Evolutionary conservation across 2,888 invertebrate genomes (phyloP), one percentile per base, ranked within the genome.

Genomic region (Pollenia amentaria): DNA sequence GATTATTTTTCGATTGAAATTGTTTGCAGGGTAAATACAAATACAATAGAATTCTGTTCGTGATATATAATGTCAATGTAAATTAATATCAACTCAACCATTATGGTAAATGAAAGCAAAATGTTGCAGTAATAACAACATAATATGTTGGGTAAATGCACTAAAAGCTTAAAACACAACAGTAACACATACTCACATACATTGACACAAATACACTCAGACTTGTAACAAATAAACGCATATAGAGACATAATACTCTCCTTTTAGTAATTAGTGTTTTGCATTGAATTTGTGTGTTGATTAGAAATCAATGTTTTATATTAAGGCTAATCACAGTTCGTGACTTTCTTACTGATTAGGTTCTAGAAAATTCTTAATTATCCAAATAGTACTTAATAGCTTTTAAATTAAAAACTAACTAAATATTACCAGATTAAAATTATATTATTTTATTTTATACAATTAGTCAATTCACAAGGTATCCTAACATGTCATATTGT

Each of bases 71-170:
- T 69, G 67, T 21, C 60, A 75, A 60, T 81, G 60, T 65, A 60
- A 67, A 51, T 40, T 75, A 57, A 67, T 67, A 81, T 44, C 57
- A 80, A 55, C 46, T 55, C 29, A 55, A 60, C 60, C 18, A 76
- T 76, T 69, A 76, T 76, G 75, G 53, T 57, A 60, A 69, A 46
- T 76, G 65, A 76, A 51, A 67, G 60, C 62, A 60, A 67, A 76
- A 69, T 51, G 60, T 53, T 76, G 60, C 60, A 67, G 75, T 51
- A 57, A 67, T 69, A 80, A 67, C 60, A 75, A 60, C 73, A 81
- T 75, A 38, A 42, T 65, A 29, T 29, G 29, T 29, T 29, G 29
- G 73, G 64, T 16, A 55, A 72, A 80, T 80, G 7, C 46, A 73
- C 42, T 62, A 64, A 53, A 80, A 55, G 11, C 51, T n/a, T 8